phyloP scores from a whole-genome alignment of 92 coral and sea anemone genomes.

The Parazoanthus darwini region DNA sequence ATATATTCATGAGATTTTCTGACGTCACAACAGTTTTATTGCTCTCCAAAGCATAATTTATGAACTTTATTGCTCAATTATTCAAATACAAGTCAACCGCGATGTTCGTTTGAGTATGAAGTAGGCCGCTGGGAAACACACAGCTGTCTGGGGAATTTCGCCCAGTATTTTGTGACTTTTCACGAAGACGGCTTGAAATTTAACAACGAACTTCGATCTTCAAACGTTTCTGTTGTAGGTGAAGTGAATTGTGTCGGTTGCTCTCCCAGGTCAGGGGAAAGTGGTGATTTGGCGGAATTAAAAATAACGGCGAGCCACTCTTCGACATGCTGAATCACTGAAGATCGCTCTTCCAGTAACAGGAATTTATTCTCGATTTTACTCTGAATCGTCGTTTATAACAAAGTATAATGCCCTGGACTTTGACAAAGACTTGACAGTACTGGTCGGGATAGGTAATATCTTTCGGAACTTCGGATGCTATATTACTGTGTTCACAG shows the following conservation, averaged over 20 bases:
- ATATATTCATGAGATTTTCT: slow-evolving; percentile 1
- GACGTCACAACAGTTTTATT: slow-evolving; percentile 11
- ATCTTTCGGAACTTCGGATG: neutral
- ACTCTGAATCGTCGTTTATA: neutral
- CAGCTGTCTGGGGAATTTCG: slow-evolving; percentile 34
- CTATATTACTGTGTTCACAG: neutral
- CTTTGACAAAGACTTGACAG: neutral
- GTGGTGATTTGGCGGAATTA: neutral
- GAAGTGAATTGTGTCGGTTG: neutral
- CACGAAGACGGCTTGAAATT: neutral
- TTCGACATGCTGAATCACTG: neutral
- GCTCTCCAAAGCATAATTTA: neutral
- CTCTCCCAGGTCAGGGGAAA: neutral
- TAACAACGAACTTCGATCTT: neutral
- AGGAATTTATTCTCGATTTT: neutral
- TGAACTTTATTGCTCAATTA: slow-evolving; percentile 13
- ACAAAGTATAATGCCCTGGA: neutral
- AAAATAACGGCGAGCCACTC: slow-evolving; percentile 5
- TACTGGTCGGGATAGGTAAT: neutral
- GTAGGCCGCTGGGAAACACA: slow-evolving; percentile 32
- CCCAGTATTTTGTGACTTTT: neutral
- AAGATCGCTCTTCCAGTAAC: neutral
- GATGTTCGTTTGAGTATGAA: neutral
- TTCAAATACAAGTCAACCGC: slow-evolving; percentile 29
- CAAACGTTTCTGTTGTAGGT: neutral